Conservation (phyloP, 2,113 vertebrate genomes). For the Elephas maximus region DNA sequence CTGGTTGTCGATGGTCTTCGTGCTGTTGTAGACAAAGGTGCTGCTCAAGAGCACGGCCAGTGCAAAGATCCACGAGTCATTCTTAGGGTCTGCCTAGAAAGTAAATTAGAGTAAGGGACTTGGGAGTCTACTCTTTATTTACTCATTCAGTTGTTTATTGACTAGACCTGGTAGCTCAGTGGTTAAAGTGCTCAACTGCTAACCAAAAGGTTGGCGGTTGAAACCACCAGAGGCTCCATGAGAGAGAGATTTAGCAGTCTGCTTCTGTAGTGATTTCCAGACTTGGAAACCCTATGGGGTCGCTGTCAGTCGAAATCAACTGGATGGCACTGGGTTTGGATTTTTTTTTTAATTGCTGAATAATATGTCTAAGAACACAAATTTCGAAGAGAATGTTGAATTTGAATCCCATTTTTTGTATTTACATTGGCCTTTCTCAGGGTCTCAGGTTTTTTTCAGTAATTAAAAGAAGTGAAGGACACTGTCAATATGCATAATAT, state of each 20-base stretch:
- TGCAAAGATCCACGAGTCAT: conserved; percentile 68
- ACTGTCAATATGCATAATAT: neutral
- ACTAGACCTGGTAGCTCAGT: too few species aligned
- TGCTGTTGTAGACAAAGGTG: too few species aligned
- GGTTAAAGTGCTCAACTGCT: too few species aligned
- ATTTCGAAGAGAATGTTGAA: neutral
- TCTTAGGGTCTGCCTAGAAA: conserved; percentile 63
- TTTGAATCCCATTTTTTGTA: neutral
- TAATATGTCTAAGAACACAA: neutral
- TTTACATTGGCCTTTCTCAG: neutral
- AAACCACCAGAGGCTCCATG: too few species aligned
- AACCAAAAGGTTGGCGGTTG: too few species aligned
- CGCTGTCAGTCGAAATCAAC: too few species aligned
- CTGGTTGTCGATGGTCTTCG: too few species aligned
- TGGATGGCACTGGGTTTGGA: too few species aligned
- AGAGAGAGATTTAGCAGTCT: too few species aligned
- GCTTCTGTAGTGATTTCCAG: too few species aligned
- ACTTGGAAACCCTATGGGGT: too few species aligned
- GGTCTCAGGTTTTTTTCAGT: neutral
- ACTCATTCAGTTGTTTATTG: neutral
- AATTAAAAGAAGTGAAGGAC: neutral
- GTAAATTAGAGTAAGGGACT: neutral
- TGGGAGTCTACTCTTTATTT: neutral
- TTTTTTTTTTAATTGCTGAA: neutral
- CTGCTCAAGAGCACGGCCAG: too few species aligned